Evolutionary conservation across 2,888 invertebrate species (phyloP), one percentile per base, ranked within the genome.

Genomic region (Deilephila porcellus): DNA sequence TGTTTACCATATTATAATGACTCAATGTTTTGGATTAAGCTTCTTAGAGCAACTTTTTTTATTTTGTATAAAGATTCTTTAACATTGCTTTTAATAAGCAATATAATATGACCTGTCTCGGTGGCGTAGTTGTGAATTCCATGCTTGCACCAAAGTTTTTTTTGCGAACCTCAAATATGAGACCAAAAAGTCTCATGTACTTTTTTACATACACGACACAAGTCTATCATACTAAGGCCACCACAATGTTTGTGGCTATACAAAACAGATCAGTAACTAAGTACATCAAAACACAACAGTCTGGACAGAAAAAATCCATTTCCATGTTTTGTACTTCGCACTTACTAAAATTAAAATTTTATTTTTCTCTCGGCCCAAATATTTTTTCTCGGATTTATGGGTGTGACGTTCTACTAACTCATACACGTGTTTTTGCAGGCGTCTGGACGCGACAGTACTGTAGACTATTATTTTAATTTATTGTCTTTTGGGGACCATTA

Each of bases 381-480:
- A 52, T 52, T 25, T 63, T 63, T 67, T 67, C 25, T 7, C 67
- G 17, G 17, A 67, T 67, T 67, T 67, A 67, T 67, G 45, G 45
- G 52, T 67, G 17, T 67, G 67, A 67, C 52, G 67, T 67, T 45
- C 45, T 52, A 67, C 67, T 67, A 25, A 67, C 52, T 67, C 67
- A 67, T 67, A 67, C 67, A 67, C 67, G 67, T 67, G 67, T 67
- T 67, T 64, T 45, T 67, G 67, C 52, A 52, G 29, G 52, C 45
- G 52, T 67, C 67, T 67, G 67, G 8, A 67, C 67, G 52, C 25
- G 67, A 67, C 67, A 67, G 67, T 67, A 5, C 52, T 67, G 67
- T 52, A 67, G 67, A 67, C 67, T 67, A 67, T 67, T 67, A 67
- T 67, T 25, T 52, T 52, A 67, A 67, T 67, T 67, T 67, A 67